A percentile compares a stretch with the other conserved stretches of the same genome.
phyloP scores from a whole-genome alignment of 2,797 vertebrate species.

The Bradypus variegatus region DNA sequence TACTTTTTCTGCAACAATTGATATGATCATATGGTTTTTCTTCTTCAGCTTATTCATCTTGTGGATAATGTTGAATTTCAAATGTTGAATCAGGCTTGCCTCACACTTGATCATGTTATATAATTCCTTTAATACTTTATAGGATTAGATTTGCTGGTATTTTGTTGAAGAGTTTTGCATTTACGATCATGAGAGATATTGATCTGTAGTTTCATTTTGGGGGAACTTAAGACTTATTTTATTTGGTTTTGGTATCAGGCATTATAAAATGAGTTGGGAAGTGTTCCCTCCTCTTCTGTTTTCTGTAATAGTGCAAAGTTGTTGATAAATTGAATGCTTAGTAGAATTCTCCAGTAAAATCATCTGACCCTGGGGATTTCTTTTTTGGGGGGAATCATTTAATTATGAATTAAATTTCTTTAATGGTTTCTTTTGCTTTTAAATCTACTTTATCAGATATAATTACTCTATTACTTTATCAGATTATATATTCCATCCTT shows the following conservation, averaged over 20 bases:
- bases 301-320: neutral
- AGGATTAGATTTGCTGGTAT: neutral
- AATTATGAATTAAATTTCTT: neutral
- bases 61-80: too few species aligned
- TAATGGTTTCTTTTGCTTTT: too few species aligned
- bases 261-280: neutral
- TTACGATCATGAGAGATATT: neutral
- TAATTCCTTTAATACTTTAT: neutral
- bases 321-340: neutral
- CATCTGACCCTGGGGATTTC: neutral
- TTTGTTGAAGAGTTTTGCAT: too few species aligned
- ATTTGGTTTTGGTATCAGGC: neutral
- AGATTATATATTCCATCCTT: neutral
- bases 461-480: too few species aligned
- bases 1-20: too few species aligned
- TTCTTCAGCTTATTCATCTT: too few species aligned
- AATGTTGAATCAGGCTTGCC: too few species aligned
- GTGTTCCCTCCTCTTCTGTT: neutral
- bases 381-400: neutral
- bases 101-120: neutral
- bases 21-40: too few species aligned
- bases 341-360: neutral
- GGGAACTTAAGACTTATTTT: neutral
- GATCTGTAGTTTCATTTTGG: neutral
- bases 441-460: too few species aligned